A percentile compares a stretch with the other conserved stretches of the same genome.
These are phyloP conservation scores for Lepus oiostolus DNA, from an alignment of 2,797 vertebrate species.

Conservation along the genomic window DNA sequence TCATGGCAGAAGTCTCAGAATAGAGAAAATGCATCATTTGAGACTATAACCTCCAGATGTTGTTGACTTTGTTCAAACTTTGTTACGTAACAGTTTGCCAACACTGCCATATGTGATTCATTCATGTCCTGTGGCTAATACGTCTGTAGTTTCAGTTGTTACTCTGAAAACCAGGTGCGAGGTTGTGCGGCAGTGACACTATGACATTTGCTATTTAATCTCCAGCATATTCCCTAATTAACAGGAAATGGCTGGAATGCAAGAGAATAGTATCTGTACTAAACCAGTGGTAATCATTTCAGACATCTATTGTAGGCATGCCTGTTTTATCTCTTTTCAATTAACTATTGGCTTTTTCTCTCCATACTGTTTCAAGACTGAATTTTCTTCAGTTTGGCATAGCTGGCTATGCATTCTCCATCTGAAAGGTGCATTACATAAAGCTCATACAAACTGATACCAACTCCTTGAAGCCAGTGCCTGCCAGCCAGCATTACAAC, in stretches of 20 bases:
- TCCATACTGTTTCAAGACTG: background rate
- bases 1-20: background rate
- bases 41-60: background rate
- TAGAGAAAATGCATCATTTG: background rate
- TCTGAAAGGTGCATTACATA: background rate
- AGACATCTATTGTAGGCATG: background rate
- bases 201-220: background rate
- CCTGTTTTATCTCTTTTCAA: conserved; percentile 17
- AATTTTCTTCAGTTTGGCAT: background rate
- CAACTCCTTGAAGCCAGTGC: background rate
- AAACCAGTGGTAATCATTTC: background rate
- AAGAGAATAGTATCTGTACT: background rate
- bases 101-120: background rate
- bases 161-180: conserved; percentile 42
- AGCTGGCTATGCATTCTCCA: background rate
- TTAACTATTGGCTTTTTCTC: conserved; percentile 20
- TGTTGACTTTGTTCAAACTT: background rate
- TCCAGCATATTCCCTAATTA: background rate
- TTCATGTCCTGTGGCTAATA: background rate
- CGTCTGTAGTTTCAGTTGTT: background rate
- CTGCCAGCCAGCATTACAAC: background rate
- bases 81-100: background rate
- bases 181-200: background rate
- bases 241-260: background rate
- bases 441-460: background rate